phyloP scores from a whole-genome alignment of 2,888 invertebrate species.

The Mycalesis mineus region DNA sequence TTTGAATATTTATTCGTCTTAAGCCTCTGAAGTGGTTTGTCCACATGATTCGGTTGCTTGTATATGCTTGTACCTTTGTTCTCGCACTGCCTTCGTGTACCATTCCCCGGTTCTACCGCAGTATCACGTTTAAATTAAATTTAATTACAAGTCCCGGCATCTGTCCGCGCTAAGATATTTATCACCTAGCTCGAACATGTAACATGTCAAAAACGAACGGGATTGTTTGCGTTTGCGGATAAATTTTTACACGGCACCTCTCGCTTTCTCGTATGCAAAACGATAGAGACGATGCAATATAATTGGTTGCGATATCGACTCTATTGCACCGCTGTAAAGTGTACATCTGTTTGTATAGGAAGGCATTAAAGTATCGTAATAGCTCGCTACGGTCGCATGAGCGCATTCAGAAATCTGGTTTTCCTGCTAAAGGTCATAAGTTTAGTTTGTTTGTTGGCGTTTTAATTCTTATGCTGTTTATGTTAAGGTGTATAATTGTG shows the following conservation, averaged over 20 bases:
- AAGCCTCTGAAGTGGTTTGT: conserved; percentile 55
- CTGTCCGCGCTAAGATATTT: conserved; percentile 64
- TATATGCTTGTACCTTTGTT: conserved; percentile 40
- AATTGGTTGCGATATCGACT: conserved; percentile 48
- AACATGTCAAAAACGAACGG: conserved; percentile 66
- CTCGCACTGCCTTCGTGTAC: conserved; percentile 31
- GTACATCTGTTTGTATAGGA: conserved; percentile 50
- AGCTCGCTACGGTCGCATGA: conserved; percentile 75
- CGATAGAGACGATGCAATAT: conserved; percentile 47
- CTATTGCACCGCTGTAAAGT: conserved; percentile 55
- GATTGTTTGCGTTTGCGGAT: conserved; percentile 59
- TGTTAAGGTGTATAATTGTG: conserved; percentile 40
- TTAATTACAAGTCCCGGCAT: conserved; percentile 41
- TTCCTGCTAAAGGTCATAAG: conserved; percentile 47
- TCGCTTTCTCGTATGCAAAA: conserved; percentile 43
- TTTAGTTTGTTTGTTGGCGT: conserved; percentile 26
- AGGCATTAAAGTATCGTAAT: conserved; percentile 70
- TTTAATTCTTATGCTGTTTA: conserved; percentile 35
- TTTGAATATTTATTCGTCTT: conserved; percentile 38
- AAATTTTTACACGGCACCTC: conserved; percentile 54
- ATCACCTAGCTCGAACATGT: conserved; percentile 61
- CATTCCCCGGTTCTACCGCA: conserved; percentile 50
- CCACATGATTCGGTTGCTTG: conserved; percentile 55
- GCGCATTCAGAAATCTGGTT: conserved; percentile 60
- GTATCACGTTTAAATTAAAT: conserved; percentile 40